Evolutionary conservation across 2,797 vertebrate genomes (phyloP).

Genomic region (Sternarchorhynchus goeldii): DNA sequence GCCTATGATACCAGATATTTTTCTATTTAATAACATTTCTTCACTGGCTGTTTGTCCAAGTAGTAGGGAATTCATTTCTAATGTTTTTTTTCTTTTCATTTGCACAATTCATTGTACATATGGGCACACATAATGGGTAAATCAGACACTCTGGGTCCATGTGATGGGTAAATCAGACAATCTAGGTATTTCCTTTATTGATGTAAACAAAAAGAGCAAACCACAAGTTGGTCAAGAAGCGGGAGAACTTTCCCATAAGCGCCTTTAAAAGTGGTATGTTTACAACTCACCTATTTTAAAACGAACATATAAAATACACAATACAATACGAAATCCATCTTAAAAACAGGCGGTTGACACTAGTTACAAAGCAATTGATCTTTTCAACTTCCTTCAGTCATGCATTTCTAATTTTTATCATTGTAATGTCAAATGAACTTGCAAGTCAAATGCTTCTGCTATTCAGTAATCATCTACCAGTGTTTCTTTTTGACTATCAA

Average conservation of each 20-base stretch:
- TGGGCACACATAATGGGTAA: too few relatives aligned
- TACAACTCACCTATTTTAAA: conserved; percentile 36
- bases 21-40: background rate
- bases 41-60: background rate
- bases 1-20: background rate
- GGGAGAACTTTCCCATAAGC: conserved; percentile 15
- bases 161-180: conserved; percentile 9
- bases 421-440: conserved; percentile 21
- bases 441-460: conserved; percentile 13
- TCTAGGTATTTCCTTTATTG: conserved; percentile 54
- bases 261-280: conserved; percentile 40
- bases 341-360: conserved; percentile 36
- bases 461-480: conserved; percentile 31
- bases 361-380: conserved; percentile 38
- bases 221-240: conserved; percentile 49
- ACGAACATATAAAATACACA: conserved; percentile 37
- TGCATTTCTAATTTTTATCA: conserved; percentile 38
- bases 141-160: background rate
- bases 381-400: conserved; percentile 34
- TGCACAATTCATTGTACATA: too few relatives aligned
- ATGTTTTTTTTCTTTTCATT: too few relatives aligned
- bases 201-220: conserved; percentile 70
- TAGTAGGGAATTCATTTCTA: too few relatives aligned
- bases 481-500: conserved; percentile 21
- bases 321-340: conserved; percentile 31